Base-by-base conservation (phyloP, 2,888 invertebrate genomes). In the Diaphora mendica region DNA sequence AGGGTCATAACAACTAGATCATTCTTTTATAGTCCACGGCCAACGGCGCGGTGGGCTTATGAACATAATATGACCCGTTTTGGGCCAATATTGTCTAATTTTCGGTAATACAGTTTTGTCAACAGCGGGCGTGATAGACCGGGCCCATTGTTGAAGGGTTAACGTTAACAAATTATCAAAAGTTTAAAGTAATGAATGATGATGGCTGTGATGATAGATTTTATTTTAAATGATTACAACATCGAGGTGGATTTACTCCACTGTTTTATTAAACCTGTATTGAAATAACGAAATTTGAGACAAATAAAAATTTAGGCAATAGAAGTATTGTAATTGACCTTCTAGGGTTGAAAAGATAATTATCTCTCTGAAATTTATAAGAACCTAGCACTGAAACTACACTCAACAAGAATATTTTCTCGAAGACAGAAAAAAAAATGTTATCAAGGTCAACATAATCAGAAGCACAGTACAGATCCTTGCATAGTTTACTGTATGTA, bases 41-140 rank as follows among this genome's bases (percentile, higher is more conserved):
- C 90, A 88, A 88, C 89, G 88, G 92, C 90, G 92, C 91, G 91
- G 91, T 91, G 91, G 90, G 87, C 81, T 84, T 81, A 91, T 90
- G 94, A 91, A 94, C 88, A 89, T 89, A 89, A 88, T 89, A 93
- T 92, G 90, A 88, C 88, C 88, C 90, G 91, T 89, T 88, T 93
- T 91, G 89, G 92, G 89, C 89, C 90, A 94, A 95, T 95, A 94
- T 95, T 95, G 94, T 94, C 91, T 89, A 93, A 94, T 95, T 91
- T 93, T 94, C 91, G 95, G 95, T 95, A 93, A 95, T 94, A 94
- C 84, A 94, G 95, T 95, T 95, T 95, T 94, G 95, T 95, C 93
- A 95, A 95, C 95, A 95, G 87, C 83, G 92, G 94, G 93, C 92
- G 91, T 91, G 93, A 85, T 87, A 82, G 90, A 88, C 89, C 90